phyloP scores from a whole-genome alignment of 2,888 invertebrate genomes.

The Amphipoea oculea region DNA sequence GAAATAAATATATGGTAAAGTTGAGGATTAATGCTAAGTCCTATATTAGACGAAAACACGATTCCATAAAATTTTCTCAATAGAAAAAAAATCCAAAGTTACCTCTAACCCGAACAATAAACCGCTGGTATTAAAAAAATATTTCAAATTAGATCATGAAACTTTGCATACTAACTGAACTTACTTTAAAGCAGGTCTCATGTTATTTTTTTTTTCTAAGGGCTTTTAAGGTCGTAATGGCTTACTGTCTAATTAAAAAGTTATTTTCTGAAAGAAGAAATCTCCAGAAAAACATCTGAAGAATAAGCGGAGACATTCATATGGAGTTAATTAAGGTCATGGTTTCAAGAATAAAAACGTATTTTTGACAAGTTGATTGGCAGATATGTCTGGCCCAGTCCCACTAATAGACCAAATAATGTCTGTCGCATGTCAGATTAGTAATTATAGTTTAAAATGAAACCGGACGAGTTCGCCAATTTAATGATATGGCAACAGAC shows the following conservation, averaged over 20 bases:
- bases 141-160: no score
- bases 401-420: neutral
- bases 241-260: constrained; percentile 20
- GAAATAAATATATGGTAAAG: no score
- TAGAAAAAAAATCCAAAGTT: no score
- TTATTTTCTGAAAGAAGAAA: neutral
- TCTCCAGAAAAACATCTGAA: neutral
- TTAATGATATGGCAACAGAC: neutral
- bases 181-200: no score
- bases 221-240: no score
- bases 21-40: no score
- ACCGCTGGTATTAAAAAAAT: no score
- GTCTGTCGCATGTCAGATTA: neutral
- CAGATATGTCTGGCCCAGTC: neutral
- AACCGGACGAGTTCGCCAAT: neutral
- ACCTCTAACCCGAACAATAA: no score
- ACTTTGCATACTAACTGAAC: no score
- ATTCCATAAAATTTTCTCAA: no score
- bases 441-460: neutral
- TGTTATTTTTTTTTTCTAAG: no score
- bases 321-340: neutral
- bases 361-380: neutral
- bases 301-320: neutral
- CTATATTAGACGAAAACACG: no score
- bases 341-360: neutral